phyloP scores from a whole-genome alignment of 1,140 invertebrate genomes.

The Drosophila pseudoananassae region DNA sequence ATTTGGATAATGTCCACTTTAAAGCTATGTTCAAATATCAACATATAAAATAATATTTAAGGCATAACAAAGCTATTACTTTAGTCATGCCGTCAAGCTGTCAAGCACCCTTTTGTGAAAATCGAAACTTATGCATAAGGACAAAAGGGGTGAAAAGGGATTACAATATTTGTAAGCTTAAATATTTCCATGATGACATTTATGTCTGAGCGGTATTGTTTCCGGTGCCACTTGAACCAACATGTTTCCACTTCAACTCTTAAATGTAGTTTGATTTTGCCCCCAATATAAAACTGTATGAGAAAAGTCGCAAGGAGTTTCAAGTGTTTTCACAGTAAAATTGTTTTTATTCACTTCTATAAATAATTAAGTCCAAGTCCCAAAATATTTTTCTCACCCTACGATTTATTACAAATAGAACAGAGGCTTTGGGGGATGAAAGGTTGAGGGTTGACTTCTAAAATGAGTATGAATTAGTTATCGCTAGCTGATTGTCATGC shows the following conservation, averaged over 20 bases:
- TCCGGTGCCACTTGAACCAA: conserved; percentile 24
- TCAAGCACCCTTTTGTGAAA: conserved; percentile 24
- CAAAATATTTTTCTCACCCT: conserved; percentile 22
- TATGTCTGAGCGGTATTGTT: conserved; percentile 65
- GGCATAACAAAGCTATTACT: conserved; percentile 48
- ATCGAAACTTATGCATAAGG: background rate
- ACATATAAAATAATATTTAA: conserved; percentile 1
- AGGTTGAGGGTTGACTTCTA: conserved; percentile 50
- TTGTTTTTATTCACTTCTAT: conserved; percentile 79
- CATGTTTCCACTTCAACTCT: conserved; percentile 26
- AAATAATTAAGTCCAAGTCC: conserved; percentile 64
- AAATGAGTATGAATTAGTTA: conserved; percentile 12
- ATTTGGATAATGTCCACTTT: no score
- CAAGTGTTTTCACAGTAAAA: conserved; percentile 81
- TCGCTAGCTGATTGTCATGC: conserved; percentile 12
- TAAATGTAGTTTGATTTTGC: conserved; percentile 7
- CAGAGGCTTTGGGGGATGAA: conserved; percentile 40
- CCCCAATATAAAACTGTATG: conserved; percentile 32
- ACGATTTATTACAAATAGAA: conserved; percentile 52
- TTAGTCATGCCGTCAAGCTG: conserved; percentile 26
- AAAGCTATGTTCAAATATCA: no score
- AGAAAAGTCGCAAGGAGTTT: conserved; percentile 71
- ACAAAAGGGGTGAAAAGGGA: conserved; percentile 68
- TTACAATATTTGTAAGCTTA: conserved; percentile 61
- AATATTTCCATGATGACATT: conserved; percentile 70